These are phyloP conservation scores for Gallinago solitaria DNA, from an alignment of 2,797 vertebrate species.

Conservation along the genomic window DNA sequence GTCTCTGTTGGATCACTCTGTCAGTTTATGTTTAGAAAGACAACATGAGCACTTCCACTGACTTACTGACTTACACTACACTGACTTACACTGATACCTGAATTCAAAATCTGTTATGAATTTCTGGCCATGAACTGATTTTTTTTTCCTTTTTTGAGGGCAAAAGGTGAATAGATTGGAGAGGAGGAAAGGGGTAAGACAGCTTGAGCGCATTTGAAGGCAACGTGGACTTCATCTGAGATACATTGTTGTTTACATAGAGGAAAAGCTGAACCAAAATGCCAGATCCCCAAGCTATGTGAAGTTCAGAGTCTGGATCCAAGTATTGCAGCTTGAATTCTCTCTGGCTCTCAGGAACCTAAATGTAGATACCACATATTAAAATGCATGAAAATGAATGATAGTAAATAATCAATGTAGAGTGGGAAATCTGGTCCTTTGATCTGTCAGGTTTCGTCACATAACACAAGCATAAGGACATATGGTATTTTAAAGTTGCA, in stretches of 20 bases:
- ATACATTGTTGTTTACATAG: conserved; percentile 44
- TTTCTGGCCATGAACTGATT: background rate
- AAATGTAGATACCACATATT: conserved; percentile 70
- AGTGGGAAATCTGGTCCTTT: conserved; percentile 73
- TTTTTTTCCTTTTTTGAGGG: background rate
- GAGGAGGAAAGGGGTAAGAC: background rate
- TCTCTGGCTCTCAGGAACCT: conserved; percentile 59
- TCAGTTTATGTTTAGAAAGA: conserved; percentile 42
- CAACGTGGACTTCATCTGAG: conserved; percentile 45
- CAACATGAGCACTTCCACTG: background rate
- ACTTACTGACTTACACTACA: background rate
- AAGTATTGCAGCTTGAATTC: conserved; percentile 66
- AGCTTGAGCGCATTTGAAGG: conserved; percentile 33
- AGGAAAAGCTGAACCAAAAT: conserved; percentile 53
- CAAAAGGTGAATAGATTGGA: conserved; percentile 29
- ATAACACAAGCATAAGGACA: conserved; percentile 70
- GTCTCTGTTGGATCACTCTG: conserved; percentile 72
- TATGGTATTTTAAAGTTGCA: conserved; percentile 71
- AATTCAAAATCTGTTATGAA: conserved; percentile 34
- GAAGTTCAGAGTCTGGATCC: conserved; percentile 64
- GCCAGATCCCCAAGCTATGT: conserved; percentile 62
- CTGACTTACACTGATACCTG: background rate
- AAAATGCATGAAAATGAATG: conserved; percentile 72
- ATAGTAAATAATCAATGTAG: conserved; percentile 75
- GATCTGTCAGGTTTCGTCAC: conserved; percentile 71